phyloP scores from a whole-genome alignment of 1,140 invertebrate species.

The Drosophila lini region DNA sequence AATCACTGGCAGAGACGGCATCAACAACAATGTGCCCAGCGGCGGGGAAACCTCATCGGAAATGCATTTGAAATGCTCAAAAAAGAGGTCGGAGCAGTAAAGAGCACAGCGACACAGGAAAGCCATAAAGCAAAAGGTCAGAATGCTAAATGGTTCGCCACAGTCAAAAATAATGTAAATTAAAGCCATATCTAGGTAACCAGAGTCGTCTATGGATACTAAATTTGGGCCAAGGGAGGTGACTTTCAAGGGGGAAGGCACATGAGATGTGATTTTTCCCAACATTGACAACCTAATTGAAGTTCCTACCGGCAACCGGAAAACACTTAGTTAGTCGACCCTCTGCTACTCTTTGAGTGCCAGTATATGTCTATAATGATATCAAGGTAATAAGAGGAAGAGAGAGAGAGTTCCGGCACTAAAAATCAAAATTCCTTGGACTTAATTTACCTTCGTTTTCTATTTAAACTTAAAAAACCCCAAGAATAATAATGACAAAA shows the following conservation, averaged over 20 bases:
- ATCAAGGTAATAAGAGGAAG: too few species aligned
- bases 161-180: slow-evolving; percentile 17
- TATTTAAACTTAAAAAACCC: too few species aligned
- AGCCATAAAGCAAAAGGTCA: slow-evolving; percentile 55
- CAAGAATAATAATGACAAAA: too few species aligned
- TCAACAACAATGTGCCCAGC: slow-evolving; percentile 39
- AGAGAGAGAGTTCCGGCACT: too few species aligned
- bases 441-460: too few species aligned
- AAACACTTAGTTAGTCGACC: too few species aligned
- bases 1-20: slow-evolving; percentile 33
- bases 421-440: too few species aligned
- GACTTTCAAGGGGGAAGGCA: neutral
- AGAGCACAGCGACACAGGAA: slow-evolving; percentile 20
- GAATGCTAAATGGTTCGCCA: slow-evolving; percentile 26
- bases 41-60: slow-evolving; percentile 14
- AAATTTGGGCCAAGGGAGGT: neutral
- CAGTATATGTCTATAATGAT: too few species aligned
- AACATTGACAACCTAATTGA: too few species aligned
- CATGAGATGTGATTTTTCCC: too few species aligned
- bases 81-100: slow-evolving; percentile 17
- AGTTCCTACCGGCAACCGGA: too few species aligned
- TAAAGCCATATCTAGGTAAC: neutral
- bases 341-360: too few species aligned
- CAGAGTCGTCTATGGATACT: neutral
- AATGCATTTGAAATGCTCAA: slow-evolving; percentile 35